A percentile compares a stretch with the other conserved stretches of the same genome.
These are phyloP conservation scores for Channa maculata DNA, from an alignment of 2,113 vertebrate species.

Conservation along the genomic window DNA sequence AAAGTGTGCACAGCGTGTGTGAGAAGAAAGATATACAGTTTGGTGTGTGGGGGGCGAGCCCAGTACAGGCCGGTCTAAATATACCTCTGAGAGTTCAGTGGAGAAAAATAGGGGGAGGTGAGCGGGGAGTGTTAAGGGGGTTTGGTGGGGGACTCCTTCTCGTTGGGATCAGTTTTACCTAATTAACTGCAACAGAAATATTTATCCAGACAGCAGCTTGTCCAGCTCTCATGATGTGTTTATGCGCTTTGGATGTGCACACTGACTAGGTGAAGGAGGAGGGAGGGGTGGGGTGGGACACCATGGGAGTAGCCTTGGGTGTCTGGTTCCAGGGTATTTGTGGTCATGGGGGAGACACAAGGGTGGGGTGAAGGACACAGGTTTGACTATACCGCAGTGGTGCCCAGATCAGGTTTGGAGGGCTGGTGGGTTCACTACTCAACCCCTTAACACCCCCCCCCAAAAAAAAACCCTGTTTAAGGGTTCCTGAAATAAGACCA, in stretches of 20 bases:
- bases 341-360: slow-evolving; percentile 38
- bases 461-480: slow-evolving; percentile 29
- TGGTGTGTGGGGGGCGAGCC: slow-evolving; percentile 38
- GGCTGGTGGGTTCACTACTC: slow-evolving; percentile 11
- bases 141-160: slow-evolving; percentile 37
- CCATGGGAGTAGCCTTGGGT: slow-evolving; percentile 22
- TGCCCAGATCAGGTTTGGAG: slow-evolving; percentile 54
- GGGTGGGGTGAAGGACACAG: slow-evolving; percentile 33
- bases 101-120: not conserved
- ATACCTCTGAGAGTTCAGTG: slow-evolving; percentile 48
- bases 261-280: slow-evolving; percentile 27
- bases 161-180: slow-evolving; percentile 74
- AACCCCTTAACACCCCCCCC: not conserved
- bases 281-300: not conserved
- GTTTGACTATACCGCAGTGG: slow-evolving; percentile 44
- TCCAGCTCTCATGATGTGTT: slow-evolving; percentile 77
- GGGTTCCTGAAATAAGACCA: slow-evolving; percentile 61
- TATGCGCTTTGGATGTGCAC: slow-evolving; percentile 76
- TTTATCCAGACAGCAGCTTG: slow-evolving; percentile 78
- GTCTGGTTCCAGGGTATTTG: slow-evolving; percentile 77
- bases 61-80: slow-evolving; percentile 68
- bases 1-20: slow-evolving; percentile 33
- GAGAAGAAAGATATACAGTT: slow-evolving; percentile 42
- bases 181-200: slow-evolving; percentile 86
- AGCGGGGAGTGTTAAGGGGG: not conserved